Conservation (phyloP, 2,797 vertebrate genomes). For the Chiroxiphia lanceolata region DNA sequence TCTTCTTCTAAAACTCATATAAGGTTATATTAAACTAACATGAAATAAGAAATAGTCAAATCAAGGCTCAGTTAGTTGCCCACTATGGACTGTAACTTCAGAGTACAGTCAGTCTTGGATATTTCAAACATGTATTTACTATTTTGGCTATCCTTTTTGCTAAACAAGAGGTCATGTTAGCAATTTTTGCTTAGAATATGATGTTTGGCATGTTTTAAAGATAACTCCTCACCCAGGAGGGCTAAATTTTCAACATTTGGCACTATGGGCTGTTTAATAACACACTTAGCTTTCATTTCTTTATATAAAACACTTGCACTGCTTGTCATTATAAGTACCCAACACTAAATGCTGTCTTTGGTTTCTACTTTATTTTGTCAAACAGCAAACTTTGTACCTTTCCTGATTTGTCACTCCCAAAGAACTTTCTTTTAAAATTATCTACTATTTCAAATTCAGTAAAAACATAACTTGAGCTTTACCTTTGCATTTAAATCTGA, state of each 20-base stretch:
- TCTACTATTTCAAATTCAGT: neutral
- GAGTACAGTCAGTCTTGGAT: neutral
- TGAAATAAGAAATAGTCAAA: neutral
- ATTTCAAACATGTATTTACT: neutral
- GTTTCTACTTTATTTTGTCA: neutral
- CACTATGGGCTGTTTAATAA: neutral
- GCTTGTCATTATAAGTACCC: neutral
- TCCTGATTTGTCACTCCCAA: constrained; percentile 7
- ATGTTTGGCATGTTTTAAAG: neutral
- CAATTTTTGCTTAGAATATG: neutral
- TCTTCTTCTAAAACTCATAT: neutral
- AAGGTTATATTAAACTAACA: neutral
- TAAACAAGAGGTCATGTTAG: neutral
- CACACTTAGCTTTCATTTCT: neutral
- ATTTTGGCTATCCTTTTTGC: neutral
- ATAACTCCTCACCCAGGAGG: neutral
- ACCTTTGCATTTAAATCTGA: neutral
- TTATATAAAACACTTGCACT: neutral
- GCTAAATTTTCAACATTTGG: neutral
- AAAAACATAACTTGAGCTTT: neutral
- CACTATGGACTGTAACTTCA: neutral
- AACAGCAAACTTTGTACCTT: neutral
- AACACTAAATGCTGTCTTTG: neutral
- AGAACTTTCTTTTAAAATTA: neutral
- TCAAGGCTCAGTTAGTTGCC: neutral